phyloP scores from a whole-genome alignment of 2,888 invertebrate species.

The Andrena haemorrhoa region DNA sequence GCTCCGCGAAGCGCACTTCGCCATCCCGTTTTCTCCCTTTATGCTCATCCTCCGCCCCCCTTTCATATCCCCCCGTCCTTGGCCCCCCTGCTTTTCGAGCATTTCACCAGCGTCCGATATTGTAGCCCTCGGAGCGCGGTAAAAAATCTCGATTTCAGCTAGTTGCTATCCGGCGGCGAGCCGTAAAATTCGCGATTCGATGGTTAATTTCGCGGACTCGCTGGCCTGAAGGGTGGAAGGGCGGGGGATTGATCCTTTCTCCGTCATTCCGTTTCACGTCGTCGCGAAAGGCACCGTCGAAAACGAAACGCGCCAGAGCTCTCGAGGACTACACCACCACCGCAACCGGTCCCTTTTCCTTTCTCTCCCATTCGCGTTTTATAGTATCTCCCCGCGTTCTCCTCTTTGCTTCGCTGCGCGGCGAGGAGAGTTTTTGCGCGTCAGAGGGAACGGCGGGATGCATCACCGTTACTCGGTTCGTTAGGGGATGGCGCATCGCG shows the following conservation, averaged over 20 bases:
- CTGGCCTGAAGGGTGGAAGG: slow-evolving; percentile 12
- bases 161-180: slow-evolving; percentile 31
- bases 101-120: slow-evolving; percentile 29
- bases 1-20: slow-evolving; percentile 42
- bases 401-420: background rate
- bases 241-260: slow-evolving; percentile 38
- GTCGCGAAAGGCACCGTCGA: background rate
- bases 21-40: slow-evolving; percentile 14
- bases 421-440: slow-evolving; percentile 23
- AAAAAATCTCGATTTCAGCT: slow-evolving; percentile 44
- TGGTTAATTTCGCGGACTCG: slow-evolving; percentile 48
- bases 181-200: slow-evolving; percentile 53
- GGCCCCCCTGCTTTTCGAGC: background rate
- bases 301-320: background rate
- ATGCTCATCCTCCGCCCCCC: background rate
- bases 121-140: slow-evolving; percentile 11
- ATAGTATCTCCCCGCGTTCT: background rate
- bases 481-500: slow-evolving; percentile 2
- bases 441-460: background rate
- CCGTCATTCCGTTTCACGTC: background rate
- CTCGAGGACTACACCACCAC: background rate
- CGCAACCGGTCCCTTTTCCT: too few relatives aligned
- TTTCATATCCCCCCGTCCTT: too few relatives aligned
- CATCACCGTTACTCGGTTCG: slow-evolving; percentile 11
- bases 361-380: too few relatives aligned